Evolutionary conservation across 2,888 invertebrate species (phyloP), one percentile per base, ranked within the genome.

Genomic region (Platerodrilus igneus): DNA sequence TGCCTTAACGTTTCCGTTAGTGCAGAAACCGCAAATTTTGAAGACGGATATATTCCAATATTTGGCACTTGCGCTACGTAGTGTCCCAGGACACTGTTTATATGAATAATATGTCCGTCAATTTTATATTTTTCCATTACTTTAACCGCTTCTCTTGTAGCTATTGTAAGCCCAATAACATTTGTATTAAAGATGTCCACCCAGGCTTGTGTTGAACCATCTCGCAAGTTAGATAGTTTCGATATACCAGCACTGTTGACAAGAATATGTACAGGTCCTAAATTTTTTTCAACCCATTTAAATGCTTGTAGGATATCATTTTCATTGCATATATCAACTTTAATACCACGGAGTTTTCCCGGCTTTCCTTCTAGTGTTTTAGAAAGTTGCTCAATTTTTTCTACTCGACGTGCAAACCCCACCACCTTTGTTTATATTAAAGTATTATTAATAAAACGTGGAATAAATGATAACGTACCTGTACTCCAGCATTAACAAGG

Each of bases 341-440:
- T 30, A n/a, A 35, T 11, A 8, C 17, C 14, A 13, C 27, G 10
- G 4, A 35, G n/a, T 19, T 28, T n/a, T 6, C 35, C 35, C n/a
- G 26, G 3, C 3, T 32, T 14, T n/a, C 17, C 13, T 25, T 35
- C 8, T 2, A 35, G n/a, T 9, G 16, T 26, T n/a, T 26, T 11
- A 3, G 27, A 8, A 3, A 35, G 13, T 14, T 27, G 27, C 7
- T 16, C 11, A 9, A 35, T 14, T 13, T n/a, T 9, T 35, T 35
- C 37, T 23, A 21, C 19, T 6, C 30, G 20, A 6, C 29, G 20
- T n/a, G 30, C 30, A 13, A 37, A 15, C 19, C 20, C 37, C 2
- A 23, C 37, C 4, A 30, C 37, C 37, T 37, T 19, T 19, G 19
- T 19, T 19, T 19, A 6, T 19, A 19, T n/a, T n/a, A n/a, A n/a